Evolutionary conservation across 2,888 invertebrate genomes (phyloP).

Genomic region (Schizaphis graminum): DNA sequence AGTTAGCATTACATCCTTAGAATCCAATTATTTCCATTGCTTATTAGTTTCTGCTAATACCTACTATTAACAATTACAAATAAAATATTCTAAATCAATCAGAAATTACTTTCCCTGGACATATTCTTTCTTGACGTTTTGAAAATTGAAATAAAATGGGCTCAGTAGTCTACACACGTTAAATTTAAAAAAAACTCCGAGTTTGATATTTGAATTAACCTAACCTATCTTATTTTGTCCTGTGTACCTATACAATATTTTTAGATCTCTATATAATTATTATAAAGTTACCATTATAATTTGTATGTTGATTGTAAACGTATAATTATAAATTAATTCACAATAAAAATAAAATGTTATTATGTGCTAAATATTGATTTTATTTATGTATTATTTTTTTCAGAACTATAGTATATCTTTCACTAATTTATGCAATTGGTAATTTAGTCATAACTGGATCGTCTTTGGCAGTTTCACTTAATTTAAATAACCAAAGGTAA

Average conservation of each 20-base stretch:
- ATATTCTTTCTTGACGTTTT: neutral
- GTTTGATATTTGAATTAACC: neutral
- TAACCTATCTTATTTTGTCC: neutral
- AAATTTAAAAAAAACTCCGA: neutral
- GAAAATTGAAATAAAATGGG: neutral
- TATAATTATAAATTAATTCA: neutral
- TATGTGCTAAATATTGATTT: neutral
- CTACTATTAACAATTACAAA: neutral
- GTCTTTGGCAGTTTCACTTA: constrained; percentile 66
- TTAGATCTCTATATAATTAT: neutral
- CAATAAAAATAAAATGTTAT: neutral
- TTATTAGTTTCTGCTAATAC: neutral
- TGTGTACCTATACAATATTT: neutral
- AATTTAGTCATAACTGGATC: constrained; percentile 68
- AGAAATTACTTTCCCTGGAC: neutral
- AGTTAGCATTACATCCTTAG: neutral
- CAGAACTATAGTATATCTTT: constrained; percentile 89
- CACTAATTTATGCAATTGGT: constrained; percentile 77
- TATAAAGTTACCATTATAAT: neutral
- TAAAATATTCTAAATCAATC: neutral
- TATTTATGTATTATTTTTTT: constrained; percentile 68
- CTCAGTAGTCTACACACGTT: neutral
- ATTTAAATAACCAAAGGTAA: constrained; percentile 47
- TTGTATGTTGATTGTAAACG: neutral
- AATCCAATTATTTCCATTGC: neutral